A percentile compares a stretch with the other conserved stretches of the same genome.
phyloP scores from a whole-genome alignment of 1,140 invertebrate species.

The Brachionus asplanchnoidis region DNA sequence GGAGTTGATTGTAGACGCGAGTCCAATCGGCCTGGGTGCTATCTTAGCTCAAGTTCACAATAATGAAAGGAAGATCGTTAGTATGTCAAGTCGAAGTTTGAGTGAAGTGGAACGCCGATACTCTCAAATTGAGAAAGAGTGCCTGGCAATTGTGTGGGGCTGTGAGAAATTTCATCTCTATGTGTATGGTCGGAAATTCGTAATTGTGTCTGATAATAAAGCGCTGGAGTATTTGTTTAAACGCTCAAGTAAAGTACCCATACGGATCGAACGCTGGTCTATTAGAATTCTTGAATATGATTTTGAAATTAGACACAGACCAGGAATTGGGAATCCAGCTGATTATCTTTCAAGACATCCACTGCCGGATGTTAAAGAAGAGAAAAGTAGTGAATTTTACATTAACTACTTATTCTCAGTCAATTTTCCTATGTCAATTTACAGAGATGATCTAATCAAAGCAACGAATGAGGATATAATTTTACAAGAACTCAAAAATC shows the following conservation, averaged over 20 bases:
- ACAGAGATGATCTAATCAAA: neutral
- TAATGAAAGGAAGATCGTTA: slow-evolving; percentile 41
- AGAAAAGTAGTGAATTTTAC: neutral
- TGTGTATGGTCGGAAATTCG: slow-evolving; percentile 15
- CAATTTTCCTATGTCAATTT: neutral
- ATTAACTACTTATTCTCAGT: neutral
- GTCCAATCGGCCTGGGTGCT: slow-evolving; percentile 54
- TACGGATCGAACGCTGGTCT: neutral
- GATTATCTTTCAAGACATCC: slow-evolving; percentile 2
- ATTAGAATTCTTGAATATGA: neutral
- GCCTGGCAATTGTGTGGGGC: neutral
- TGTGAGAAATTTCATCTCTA: slow-evolving; percentile 5
- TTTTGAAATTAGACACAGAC: slow-evolving; percentile 12
- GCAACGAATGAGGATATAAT: neutral
- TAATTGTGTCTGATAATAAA: slow-evolving; percentile 1
- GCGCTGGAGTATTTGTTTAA: neutral
- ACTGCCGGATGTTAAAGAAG: neutral
- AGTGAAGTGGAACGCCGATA: slow-evolving; percentile 47
- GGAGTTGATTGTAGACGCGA: slow-evolving; percentile 44
- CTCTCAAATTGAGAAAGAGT: slow-evolving; percentile 49
- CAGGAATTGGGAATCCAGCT: neutral
- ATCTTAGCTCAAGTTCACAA: slow-evolving; percentile 54
- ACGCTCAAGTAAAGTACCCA: neutral
- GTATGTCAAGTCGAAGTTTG: slow-evolving; percentile 47
- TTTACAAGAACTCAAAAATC: neutral